A percentile compares a stretch with the other conserved stretches of the same genome.
phyloP scores from a whole-genome alignment of 2,888 invertebrate genomes.

The Synanthedon vespiformis region DNA sequence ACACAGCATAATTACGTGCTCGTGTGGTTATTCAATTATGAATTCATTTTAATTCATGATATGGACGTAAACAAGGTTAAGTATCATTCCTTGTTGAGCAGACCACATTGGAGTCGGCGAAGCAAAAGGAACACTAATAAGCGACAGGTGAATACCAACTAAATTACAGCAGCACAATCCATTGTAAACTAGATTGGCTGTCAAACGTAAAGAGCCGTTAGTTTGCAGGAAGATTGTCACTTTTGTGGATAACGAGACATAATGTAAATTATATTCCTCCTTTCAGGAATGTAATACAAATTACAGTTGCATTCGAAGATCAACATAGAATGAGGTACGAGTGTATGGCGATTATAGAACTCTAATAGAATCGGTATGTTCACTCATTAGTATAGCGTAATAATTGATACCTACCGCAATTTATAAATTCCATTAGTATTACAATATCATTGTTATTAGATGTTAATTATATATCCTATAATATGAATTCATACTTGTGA shows the following conservation, averaged over 20 bases:
- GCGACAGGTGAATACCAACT: neutral
- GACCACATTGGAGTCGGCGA: neutral
- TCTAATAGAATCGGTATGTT: no score
- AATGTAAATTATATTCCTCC: neutral
- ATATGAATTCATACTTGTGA: no score
- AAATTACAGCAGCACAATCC: neutral
- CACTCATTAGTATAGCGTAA: no score
- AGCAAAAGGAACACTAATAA: neutral
- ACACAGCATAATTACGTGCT: neutral
- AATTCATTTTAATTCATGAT: neutral
- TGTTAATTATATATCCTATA: no score
- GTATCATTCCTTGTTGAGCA: neutral
- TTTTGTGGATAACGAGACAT: neutral
- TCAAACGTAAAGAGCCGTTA: neutral
- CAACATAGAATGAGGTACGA: no score
- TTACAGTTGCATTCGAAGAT: no score
- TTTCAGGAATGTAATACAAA: no score
- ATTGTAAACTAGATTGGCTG: neutral
- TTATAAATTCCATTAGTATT: no score
- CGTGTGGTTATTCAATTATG: neutral
- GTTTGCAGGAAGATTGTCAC: neutral
- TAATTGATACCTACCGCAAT: no score
- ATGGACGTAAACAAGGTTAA: neutral
- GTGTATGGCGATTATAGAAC: no score
- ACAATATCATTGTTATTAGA: no score